Percentiles rank a stretch among this genome's conserved stretches.
Conservation (phyloP, 2,113 vertebrate species). For the Plotosus lineatus region DNA sequence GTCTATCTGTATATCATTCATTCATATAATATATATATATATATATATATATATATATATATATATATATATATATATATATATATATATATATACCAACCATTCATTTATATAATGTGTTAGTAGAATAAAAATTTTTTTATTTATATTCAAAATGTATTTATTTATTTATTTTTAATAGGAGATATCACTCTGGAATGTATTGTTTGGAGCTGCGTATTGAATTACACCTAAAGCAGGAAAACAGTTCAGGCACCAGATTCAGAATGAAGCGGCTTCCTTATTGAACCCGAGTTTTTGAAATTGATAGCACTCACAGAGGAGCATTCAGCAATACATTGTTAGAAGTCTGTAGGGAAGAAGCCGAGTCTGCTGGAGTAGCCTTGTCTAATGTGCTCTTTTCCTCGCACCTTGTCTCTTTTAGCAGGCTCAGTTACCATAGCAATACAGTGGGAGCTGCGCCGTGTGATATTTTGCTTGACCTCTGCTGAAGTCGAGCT, state of each 20-base stretch:
- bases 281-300: constrained; percentile 8
- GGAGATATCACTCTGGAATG: neutral
- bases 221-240: neutral
- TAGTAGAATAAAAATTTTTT: no score
- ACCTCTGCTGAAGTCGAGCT: constrained; percentile 70
- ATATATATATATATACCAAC: no score
- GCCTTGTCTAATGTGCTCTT: constrained; percentile 36
- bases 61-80: no score
- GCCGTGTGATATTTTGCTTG: constrained; percentile 70
- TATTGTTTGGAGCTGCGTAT: neutral
- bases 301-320: constrained; percentile 18
- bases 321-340: constrained; percentile 22
- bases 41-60: no score
- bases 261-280: neutral
- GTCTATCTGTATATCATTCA: no score
- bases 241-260: neutral
- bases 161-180: no score
- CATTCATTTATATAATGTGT: no score
- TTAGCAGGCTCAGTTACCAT: constrained; percentile 70
- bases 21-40: no score
- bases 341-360: constrained; percentile 28
- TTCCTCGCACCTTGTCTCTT: constrained; percentile 39
- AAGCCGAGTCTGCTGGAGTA: constrained; percentile 10
- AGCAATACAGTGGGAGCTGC: constrained; percentile 64
- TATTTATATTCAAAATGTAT: neutral